A percentile compares a stretch with the other conserved stretches of the same genome.
These are phyloP conservation scores for Eubucco bourcierii DNA, from an alignment of 2,113 vertebrate genomes.

Conservation along the genomic window DNA sequence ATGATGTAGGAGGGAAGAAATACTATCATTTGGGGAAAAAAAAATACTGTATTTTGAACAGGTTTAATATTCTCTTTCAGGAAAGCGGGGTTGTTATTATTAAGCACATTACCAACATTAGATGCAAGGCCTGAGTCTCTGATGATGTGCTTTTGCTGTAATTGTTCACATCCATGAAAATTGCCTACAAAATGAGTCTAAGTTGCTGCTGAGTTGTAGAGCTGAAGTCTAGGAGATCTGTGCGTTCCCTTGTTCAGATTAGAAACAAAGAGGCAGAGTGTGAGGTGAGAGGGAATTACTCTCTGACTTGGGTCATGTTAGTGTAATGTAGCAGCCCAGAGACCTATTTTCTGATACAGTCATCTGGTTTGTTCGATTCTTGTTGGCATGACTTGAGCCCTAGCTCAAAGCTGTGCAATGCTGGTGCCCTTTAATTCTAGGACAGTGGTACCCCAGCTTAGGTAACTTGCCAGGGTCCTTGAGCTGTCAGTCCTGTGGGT, in stretches of 20 bases:
- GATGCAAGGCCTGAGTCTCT: constrained; percentile 42
- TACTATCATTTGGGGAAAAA: constrained; percentile 66
- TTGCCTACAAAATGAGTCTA: constrained; percentile 13
- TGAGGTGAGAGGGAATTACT: background rate
- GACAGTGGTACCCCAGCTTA: background rate
- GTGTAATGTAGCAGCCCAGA: background rate
- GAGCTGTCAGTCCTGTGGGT: background rate
- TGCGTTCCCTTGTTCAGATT: background rate
- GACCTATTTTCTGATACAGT: background rate
- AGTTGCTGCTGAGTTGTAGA: background rate
- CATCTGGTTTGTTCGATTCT: background rate
- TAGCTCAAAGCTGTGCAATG: background rate
- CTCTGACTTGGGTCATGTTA: accelerated
- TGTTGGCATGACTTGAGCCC: background rate
- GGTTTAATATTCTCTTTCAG: constrained; percentile 54
- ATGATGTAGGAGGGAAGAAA: constrained; percentile 65
- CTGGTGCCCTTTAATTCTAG: background rate
- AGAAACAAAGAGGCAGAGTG: background rate
- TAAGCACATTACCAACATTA: constrained; percentile 52
- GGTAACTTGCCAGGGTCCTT: background rate
- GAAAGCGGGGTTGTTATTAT: constrained; percentile 39
- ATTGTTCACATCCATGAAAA: constrained; percentile 37
- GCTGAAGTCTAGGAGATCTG: background rate
- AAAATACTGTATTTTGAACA: constrained; percentile 60
- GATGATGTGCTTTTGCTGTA: constrained; percentile 4